Percentiles rank a stretch among this genome's conserved stretches.
phyloP scores from a whole-genome alignment of 1,140 invertebrate species.

The Laupala kohalensis region DNA sequence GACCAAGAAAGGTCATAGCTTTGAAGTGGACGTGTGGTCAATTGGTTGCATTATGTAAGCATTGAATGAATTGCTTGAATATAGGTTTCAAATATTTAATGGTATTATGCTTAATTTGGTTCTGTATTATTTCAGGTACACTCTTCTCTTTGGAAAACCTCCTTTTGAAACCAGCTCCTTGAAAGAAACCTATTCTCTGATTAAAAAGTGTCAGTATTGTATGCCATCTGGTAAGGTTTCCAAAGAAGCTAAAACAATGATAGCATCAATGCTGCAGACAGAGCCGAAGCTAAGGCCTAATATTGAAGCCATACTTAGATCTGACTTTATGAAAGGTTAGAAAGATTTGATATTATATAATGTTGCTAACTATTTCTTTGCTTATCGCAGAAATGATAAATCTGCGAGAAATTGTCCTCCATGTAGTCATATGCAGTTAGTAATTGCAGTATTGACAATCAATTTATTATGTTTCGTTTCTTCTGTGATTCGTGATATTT shows the following conservation, averaged over 20 bases:
- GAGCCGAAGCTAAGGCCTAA: constrained; percentile 69
- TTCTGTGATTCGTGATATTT: too few relatives aligned
- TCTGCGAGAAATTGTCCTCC: too few relatives aligned
- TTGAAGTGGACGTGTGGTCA: constrained; percentile 95
- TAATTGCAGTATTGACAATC: neutral
- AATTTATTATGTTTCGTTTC: neutral
- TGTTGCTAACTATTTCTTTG: too few relatives aligned
- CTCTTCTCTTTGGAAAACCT: constrained; percentile 83
- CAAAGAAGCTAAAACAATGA: constrained; percentile 61
- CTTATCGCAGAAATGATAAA: too few relatives aligned
- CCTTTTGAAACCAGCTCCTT: constrained; percentile 88
- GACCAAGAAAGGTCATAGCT: constrained; percentile 86
- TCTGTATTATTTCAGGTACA: constrained; percentile 45
- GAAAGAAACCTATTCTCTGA: constrained; percentile 81
- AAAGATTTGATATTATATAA: too few relatives aligned
- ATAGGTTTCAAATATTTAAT: neutral
- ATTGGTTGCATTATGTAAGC: constrained; percentile 80
- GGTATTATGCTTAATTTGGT: neutral
- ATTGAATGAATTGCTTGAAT: neutral
- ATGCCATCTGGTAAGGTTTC: constrained; percentile 47
- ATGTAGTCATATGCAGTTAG: too few relatives aligned
- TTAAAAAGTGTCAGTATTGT: constrained; percentile 85
- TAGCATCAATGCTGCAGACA: constrained; percentile 68
- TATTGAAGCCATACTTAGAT: constrained; percentile 57
- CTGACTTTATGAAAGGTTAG: constrained; percentile 54